Evolutionary conservation across 1,140 invertebrate species (phyloP), one percentile per base, ranked within the genome.

Genomic region (Drusus annulatus): DNA sequence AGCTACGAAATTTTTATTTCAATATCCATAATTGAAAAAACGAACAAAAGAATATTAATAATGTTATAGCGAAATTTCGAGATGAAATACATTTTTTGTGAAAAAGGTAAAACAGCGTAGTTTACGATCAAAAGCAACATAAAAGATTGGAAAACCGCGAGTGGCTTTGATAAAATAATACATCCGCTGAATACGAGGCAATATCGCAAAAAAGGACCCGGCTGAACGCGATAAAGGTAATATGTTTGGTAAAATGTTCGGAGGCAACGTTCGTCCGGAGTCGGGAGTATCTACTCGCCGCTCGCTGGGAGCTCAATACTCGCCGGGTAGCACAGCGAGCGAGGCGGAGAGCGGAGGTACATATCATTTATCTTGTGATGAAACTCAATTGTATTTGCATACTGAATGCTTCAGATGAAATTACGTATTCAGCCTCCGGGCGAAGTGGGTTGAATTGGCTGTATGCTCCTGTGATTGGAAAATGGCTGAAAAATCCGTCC

Each of bases 341-440:
- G 17, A 23, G 16, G n/a, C 56, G 17, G n/a, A 36, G 36, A 45
- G 36, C 19, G 54, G 54, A 23, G 23, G 58, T 60, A 60, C 68
- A 10, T 51, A 71, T 51, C 68, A 71, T 71, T 71, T 71, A 71
- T 71, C 68, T 71, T 71, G 68, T 71, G 68, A 71, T 71, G 68
- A 71, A 71, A 71, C 68, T 71, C 68, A 71, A 71, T 71, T 71
- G 68, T 71, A 71, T 71, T 71, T 71, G 68, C 68, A 71, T 71
- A 71, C 68, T 71, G 68, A 71, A 71, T 71, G 68, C 68, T 71
- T 52, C 52, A 71, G 68, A 71, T 71, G 68, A 71, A 71, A 71
- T 71, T 71, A 71, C 68, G 68, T 71, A 71, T 71, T 71, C 68
- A 71, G 50, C 68, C 68, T 71, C 68, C 19, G 68, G 68, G 68